Base-by-base conservation (phyloP, 1,140 invertebrate species). In the Telenomus remus region DNA sequence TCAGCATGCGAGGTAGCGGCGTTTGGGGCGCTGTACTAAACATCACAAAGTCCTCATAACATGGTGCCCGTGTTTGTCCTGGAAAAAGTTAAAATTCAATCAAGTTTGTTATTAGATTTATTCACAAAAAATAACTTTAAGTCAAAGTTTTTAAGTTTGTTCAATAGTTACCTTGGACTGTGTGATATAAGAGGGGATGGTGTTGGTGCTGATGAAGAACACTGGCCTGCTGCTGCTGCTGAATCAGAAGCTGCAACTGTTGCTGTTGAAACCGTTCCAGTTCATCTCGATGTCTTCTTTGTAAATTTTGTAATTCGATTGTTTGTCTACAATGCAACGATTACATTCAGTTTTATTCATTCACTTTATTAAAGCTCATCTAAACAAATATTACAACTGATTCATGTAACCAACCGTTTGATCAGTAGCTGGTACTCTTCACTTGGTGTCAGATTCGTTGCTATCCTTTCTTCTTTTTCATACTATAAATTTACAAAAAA, bases 391-490 rank as follows among this genome's bases (percentile, higher is more conserved):
- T n/a, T 54, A 9, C 1, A 54, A 42, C 19, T n/a, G 13, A 15
- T 42, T 8, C 34, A 10, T 47, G 35, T 35, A 19, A 72, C 60
- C 34, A 64, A 88, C 86, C 86, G 83, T 78, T 87, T 88, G 65
- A 88, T 88, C 1, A 88, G 78, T 56, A 88, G 73, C 33, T 88
- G 86, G 57, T 88, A 88, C 75, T 88, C 86, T 80, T 88, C 86
- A 46, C 86, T 88, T 11, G 86, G 86, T 42, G 86, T 88, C 42
- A 88, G 66, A 15, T 69, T 59, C 11, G 82, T 75, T 7, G 76
- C 48, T 66, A 79, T 68, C 56, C 82, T 81, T 48, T 88, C 86
- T 42, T 88, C 87, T 65, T 86, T 88, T 10, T 88, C 87, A 42
- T 71, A 63, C 70, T 84, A 61, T 78, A 59, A 49, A 19, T 55